phyloP scores from a whole-genome alignment of 1,140 invertebrate genomes.

The Drosophila ogumai region DNA sequence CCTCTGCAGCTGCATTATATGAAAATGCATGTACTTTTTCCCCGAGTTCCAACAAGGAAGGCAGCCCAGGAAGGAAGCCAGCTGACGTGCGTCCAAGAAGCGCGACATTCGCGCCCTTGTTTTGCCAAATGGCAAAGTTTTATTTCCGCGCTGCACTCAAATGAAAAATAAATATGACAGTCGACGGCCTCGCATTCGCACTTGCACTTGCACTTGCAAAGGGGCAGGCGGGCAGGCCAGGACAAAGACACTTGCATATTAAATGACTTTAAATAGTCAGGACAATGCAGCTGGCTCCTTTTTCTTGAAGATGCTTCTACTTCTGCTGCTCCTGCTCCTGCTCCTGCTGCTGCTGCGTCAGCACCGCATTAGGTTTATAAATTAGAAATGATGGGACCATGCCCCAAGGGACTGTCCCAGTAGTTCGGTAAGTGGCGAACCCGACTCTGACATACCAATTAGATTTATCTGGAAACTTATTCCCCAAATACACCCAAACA shows the following conservation, averaged over 20 bases:
- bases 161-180: constrained; percentile 84
- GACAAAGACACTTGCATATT: constrained; percentile 82
- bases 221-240: constrained; percentile 10
- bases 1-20: constrained; percentile 66
- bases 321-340: constrained; percentile 16
- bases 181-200: constrained; percentile 54
- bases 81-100: constrained; percentile 77
- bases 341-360: constrained; percentile 42
- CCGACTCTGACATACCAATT: constrained; percentile 53
- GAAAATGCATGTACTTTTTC: constrained; percentile 78
- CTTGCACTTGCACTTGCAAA: constrained; percentile 6
- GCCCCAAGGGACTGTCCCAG: constrained; percentile 39
- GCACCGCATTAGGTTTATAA: constrained; percentile 81
- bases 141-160: constrained; percentile 79
- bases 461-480: constrained; percentile 31
- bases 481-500: constrained; percentile 5
- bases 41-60: constrained; percentile 5
- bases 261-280: constrained; percentile 82
- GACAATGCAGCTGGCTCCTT: constrained; percentile 61
- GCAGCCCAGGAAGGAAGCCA: constrained; percentile 49
- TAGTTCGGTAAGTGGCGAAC: constrained; percentile 8
- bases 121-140: constrained; percentile 83
- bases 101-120: constrained; percentile 78
- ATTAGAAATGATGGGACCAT: constrained; percentile 76
- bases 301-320: constrained; percentile 41